Evolutionary conservation across 1,140 invertebrate genomes (phyloP).

Genomic region (Phenacoccus solenopsis): DNA sequence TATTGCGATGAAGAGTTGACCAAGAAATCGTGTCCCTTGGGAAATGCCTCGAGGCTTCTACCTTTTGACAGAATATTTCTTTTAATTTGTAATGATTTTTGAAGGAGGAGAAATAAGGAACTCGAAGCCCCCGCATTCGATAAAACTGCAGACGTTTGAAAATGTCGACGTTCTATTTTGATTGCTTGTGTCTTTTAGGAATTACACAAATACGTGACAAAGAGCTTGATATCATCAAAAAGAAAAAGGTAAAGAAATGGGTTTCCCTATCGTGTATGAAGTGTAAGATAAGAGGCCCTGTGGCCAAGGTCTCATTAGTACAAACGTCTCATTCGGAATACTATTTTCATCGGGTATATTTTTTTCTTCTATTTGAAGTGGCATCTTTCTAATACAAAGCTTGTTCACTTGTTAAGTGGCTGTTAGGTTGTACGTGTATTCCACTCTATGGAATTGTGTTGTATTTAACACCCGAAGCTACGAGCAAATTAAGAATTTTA

Average conservation of each 20-base stretch:
- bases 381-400: not conserved
- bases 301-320: constrained; percentile 1
- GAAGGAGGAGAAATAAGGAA: too few species aligned
- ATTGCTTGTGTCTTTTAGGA: not conserved
- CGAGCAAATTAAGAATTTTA: not conserved
- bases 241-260: not conserved
- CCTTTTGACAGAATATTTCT: too few species aligned
- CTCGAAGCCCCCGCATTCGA: too few species aligned
- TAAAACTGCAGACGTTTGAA: not conserved
- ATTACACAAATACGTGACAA: constrained; percentile 2
- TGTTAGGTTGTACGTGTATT: not conserved
- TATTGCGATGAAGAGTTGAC: too few species aligned
- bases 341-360: not conserved
- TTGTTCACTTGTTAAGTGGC: constrained; percentile 1
- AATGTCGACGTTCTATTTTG: not conserved
- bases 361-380: not conserved
- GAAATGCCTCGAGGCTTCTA: too few species aligned
- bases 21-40: too few species aligned
- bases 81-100: too few species aligned
- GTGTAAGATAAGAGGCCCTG: not conserved
- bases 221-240: not conserved
- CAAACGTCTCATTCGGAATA: not conserved
- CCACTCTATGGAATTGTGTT: not conserved
- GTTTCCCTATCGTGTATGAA: not conserved
- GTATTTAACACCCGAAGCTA: not conserved